A percentile compares a stretch with the other conserved stretches of the same genome.
These are phyloP conservation scores for Fundulus diaphanus DNA, from an alignment of 2,797 vertebrate species.

Conservation along the genomic window DNA sequence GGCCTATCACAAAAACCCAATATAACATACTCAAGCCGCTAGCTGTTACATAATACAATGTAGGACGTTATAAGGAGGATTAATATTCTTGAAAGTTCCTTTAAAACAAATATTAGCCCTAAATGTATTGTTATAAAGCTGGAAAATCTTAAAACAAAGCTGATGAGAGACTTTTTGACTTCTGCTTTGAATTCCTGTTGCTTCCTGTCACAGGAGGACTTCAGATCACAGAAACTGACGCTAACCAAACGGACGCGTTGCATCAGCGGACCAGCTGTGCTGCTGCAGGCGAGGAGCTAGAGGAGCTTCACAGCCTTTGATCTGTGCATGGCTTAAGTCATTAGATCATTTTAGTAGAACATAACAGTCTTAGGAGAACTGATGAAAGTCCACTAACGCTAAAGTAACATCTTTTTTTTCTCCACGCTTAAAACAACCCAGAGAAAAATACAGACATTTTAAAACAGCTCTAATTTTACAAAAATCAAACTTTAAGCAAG, in stretches of 20 bases:
- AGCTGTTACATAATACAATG: neutral
- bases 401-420: slow-evolving; percentile 2
- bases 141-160: neutral
- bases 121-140: neutral
- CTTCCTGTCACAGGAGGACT: neutral
- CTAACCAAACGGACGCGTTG: slow-evolving; percentile 4
- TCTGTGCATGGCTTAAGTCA: slow-evolving; percentile 19
- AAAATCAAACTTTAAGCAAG: neutral
- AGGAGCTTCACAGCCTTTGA: slow-evolving; percentile 21
- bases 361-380: slow-evolving; percentile 1
- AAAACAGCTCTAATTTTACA: neutral
- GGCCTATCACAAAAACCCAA: neutral
- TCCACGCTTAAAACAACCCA: neutral
- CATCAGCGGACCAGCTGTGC: slow-evolving; percentile 32
- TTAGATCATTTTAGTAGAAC: slow-evolving; percentile 16
- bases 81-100: neutral
- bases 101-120: neutral
- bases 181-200: slow-evolving; percentile 8
- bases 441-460: neutral
- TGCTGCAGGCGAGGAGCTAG: neutral
- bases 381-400: slow-evolving; percentile 3
- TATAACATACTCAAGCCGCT: neutral
- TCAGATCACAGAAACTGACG: slow-evolving; percentile 21
- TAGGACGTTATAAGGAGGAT: neutral
- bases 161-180: slow-evolving; percentile 4